A percentile compares a stretch with the other conserved stretches of the same genome.
phyloP scores from a whole-genome alignment of 2,797 vertebrate species.

The Sebastes diaconus region DNA sequence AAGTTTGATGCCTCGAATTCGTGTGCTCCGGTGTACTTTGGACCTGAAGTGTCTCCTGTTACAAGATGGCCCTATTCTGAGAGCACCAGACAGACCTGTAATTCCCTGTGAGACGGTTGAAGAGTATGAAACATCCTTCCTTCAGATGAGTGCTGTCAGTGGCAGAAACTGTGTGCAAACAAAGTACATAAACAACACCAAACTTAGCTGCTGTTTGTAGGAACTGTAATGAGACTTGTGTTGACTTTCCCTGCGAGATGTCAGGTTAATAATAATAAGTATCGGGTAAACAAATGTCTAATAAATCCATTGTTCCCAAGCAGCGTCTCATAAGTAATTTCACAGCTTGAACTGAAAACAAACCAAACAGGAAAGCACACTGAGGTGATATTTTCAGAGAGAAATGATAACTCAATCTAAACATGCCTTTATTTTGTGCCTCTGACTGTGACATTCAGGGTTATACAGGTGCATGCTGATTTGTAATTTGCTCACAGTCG shows the following conservation, averaged over 20 bases:
- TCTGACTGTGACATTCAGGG: background rate
- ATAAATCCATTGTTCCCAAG: slow-evolving; percentile 11
- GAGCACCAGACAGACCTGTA: background rate
- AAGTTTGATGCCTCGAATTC: background rate
- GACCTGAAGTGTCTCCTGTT: background rate
- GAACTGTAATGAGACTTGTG: slow-evolving; percentile 17
- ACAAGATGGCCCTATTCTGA: background rate
- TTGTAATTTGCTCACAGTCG: background rate
- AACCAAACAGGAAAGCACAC: background rate
- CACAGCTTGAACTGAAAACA: slow-evolving; percentile 23
- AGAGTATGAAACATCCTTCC: background rate
- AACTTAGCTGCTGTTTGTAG: background rate
- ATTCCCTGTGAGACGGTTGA: background rate
- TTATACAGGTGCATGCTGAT: background rate
- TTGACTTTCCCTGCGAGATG: slow-evolving; percentile 13
- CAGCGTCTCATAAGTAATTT: slow-evolving; percentile 26
- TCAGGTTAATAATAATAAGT: slow-evolving; percentile 2
- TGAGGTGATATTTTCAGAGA: background rate
- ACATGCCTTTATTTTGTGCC: background rate
- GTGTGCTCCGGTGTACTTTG: too few relatives aligned
- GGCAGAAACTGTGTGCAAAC: background rate
- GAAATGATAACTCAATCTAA: background rate
- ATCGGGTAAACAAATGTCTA: slow-evolving; percentile 6
- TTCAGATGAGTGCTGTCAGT: background rate
- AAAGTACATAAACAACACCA: background rate